Base-by-base conservation (phyloP, 1,140 invertebrate species). In the Nasonia giraulti region DNA sequence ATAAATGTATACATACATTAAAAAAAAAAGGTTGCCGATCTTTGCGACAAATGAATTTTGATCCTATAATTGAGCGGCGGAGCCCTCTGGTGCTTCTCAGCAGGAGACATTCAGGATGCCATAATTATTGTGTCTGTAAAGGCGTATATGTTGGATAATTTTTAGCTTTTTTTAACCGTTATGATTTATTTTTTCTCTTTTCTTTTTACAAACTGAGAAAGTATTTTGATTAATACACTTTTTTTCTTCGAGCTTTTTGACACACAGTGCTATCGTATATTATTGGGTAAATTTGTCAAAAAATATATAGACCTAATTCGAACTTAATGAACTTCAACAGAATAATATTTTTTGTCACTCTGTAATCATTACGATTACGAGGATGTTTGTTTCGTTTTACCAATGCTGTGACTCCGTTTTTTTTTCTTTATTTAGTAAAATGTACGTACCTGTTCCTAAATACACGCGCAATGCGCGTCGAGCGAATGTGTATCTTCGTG, bases 391-490 rank as follows among this genome's bases (percentile, higher is more conserved):
- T 81, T 66, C 66, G 33, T 14, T 23, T 11, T 40, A 40, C n/a
- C 68, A 31, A 73, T 7, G 37, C 14, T 62, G 2, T 66, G 20
- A 62, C 33, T 82, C 47, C 10, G 8, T 17, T 73, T 74, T 62
- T 76, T n/a, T 27, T 50, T 7, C 73, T 78, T 78, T 71, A 11
- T 82, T 82, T 78, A 17, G 23, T 80, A 79, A 80, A 86, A 80
- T n/a, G 75, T 62, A 62, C 40, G 71, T 86, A 83, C 77, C 76
- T 86, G 85, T 86, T 86, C 77, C 81, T 86, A 83, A 69, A 75
- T 74, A 74, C 55, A 79, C 50, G 76, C 80, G 77, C 50, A 80
- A 82, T 82, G 75, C 44, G 80, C 84, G 68, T 71, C 8, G 23
- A 82, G 66, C 40, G 20, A 44, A 82, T 82, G 75, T 69, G 14